These are phyloP conservation scores for Corythornis vintsioides DNA, from an alignment of 2,113 vertebrate species.

Conservation along the genomic window DNA sequence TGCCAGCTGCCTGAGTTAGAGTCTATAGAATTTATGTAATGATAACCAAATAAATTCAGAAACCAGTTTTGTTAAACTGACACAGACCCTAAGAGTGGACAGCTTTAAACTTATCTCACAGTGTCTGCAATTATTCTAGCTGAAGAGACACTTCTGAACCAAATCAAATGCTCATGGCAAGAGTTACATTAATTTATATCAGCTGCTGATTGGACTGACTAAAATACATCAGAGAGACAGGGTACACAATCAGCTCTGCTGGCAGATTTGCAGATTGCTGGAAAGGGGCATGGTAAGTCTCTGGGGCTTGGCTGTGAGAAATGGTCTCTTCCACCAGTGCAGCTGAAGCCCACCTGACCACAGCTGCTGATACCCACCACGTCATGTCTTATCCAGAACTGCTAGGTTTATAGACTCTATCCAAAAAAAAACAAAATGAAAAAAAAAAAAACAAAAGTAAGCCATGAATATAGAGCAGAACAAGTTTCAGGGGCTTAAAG, in stretches of 20 bases:
- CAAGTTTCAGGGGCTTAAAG: background rate
- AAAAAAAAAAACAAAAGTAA: background rate
- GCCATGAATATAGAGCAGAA: background rate
- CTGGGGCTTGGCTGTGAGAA: slow-evolving; percentile 22
- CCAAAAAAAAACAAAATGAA: background rate
- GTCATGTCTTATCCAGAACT: background rate
- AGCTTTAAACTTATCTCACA: slow-evolving; percentile 38
- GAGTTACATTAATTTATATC: slow-evolving; percentile 59
- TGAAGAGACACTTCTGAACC: slow-evolving; percentile 51
- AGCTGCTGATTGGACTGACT: slow-evolving; percentile 45
- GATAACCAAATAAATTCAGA: slow-evolving; percentile 57
- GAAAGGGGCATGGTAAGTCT: slow-evolving; percentile 12
- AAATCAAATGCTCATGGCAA: slow-evolving; percentile 22
- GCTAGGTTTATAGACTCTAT: background rate
- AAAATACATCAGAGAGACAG: slow-evolving; percentile 44
- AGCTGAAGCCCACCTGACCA: slow-evolving; percentile 7
- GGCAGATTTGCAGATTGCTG: slow-evolving; percentile 51
- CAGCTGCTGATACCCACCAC: background rate
- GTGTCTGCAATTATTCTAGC: slow-evolving; percentile 38
- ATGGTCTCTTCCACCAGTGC: slow-evolving; percentile 15
- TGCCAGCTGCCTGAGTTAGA: background rate
- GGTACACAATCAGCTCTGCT: slow-evolving; percentile 38
- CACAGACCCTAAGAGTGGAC: background rate
- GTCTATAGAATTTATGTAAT: slow-evolving; percentile 24
- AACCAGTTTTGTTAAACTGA: slow-evolving; percentile 40